phyloP scores from a whole-genome alignment of 2,113 vertebrate species.

The Lontra canadensis region DNA sequence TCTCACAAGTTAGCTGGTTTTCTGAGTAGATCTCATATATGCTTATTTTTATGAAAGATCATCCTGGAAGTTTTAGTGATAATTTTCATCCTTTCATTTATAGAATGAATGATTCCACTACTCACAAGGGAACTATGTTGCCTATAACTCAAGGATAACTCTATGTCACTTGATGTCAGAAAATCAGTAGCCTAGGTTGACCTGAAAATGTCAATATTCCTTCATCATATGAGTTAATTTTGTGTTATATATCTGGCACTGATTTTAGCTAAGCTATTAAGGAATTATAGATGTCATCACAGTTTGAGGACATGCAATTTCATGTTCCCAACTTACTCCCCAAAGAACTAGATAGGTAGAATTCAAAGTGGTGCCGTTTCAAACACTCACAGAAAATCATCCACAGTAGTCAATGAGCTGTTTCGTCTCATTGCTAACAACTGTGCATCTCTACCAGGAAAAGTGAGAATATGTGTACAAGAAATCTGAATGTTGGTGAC shows the following conservation, averaged over 20 bases:
- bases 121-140: neutral
- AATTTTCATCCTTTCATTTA: neutral
- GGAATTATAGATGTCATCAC: constrained; percentile 11
- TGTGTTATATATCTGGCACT: neutral
- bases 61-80: neutral
- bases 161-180: neutral
- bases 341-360: neutral
- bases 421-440: neutral
- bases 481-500: neutral
- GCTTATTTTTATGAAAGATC: neutral
- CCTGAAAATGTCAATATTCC: neutral
- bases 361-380: neutral
- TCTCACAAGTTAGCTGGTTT: neutral
- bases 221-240: neutral
- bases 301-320: neutral
- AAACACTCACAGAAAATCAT: neutral
- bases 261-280: neutral
- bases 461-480: neutral
- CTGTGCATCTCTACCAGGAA: neutral
- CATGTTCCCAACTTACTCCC: neutral
- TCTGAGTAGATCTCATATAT: neutral
- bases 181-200: neutral
- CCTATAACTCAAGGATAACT: neutral
- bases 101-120: neutral
- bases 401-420: neutral